Percentiles rank a stretch among this genome's conserved stretches.
phyloP scores from a whole-genome alignment of 2,113 vertebrate species.

The Eolophus roseicapilla region DNA sequence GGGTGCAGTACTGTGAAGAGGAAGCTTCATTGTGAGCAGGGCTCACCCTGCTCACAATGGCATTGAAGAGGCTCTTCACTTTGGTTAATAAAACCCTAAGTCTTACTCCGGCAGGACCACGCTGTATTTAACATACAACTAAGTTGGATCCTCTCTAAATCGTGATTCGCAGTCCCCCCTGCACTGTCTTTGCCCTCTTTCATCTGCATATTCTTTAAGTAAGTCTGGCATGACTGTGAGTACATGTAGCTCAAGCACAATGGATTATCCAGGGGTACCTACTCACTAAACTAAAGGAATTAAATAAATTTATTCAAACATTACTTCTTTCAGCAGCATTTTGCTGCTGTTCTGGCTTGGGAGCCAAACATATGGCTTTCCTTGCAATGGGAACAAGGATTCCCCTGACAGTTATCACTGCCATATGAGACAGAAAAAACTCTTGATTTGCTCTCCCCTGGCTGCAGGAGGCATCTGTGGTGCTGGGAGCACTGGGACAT shows the following conservation, averaged over 20 bases:
- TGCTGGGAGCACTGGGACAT: neutral
- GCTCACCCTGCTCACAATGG: neutral
- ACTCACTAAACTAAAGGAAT: neutral
- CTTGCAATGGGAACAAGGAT: neutral
- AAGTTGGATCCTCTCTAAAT: neutral
- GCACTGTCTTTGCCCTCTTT: neutral
- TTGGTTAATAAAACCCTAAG: fast-evolving
- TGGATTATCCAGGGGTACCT: neutral
- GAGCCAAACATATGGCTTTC: slow-evolving; percentile 2
- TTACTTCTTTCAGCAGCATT: neutral
- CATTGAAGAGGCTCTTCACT: neutral
- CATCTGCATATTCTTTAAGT: fast-evolving
- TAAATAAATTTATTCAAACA: neutral
- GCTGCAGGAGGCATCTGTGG: neutral
- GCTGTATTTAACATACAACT: fast-evolving
- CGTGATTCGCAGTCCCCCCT: neutral
- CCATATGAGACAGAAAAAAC: neutral
- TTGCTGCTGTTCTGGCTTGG: neutral
- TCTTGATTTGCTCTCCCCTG: neutral
- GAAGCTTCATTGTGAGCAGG: neutral
- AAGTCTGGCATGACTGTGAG: neutral
- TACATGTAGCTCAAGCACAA: neutral
- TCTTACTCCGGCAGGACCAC: no score
- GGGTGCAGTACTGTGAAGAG: neutral
- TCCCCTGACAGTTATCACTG: neutral